A percentile compares a stretch with the other conserved stretches of the same genome.
Conservation (phyloP, 2,113 vertebrate genomes). For the Climacteris rufus region DNA sequence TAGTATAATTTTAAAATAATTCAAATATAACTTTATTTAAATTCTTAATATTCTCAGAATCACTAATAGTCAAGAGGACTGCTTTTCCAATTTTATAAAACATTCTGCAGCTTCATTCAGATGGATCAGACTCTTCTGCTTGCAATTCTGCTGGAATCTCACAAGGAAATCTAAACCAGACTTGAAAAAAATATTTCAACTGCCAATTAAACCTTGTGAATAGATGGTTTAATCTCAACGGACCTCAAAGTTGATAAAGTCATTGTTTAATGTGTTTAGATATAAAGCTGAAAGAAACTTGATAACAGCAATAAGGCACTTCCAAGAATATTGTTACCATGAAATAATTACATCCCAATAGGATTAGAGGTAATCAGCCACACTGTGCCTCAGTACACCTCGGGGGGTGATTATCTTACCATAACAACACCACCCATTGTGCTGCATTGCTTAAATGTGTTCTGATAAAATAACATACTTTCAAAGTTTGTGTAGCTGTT, state of each 20-base stretch:
- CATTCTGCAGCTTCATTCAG: background rate
- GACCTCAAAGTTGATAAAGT: constrained; percentile 65
- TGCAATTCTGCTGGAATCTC: constrained; percentile 20
- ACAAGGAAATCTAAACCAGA: constrained; percentile 30
- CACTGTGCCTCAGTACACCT: constrained; percentile 24
- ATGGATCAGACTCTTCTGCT: constrained; percentile 10
- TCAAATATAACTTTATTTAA: background rate
- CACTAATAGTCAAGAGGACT: background rate
- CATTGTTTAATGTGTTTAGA: constrained; percentile 64
- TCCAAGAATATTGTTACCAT: constrained; percentile 40
- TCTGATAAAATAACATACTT: constrained; percentile 44
- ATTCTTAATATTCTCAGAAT: background rate
- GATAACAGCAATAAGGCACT: constrained; percentile 51
- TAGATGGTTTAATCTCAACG: constrained; percentile 55
- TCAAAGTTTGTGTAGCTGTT: constrained; percentile 24
- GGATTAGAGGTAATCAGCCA: constrained; percentile 64
- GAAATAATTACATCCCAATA: constrained; percentile 71
- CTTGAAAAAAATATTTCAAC: constrained; percentile 38
- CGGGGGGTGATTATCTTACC: constrained; percentile 61
- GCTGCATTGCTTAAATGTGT: constrained; percentile 46
- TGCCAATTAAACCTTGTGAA: constrained; percentile 56
- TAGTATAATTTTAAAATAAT: background rate
- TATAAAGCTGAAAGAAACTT: constrained; percentile 62
- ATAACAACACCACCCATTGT: constrained; percentile 42
- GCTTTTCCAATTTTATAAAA: background rate